A percentile compares a stretch with the other conserved stretches of the same genome.
These are phyloP conservation scores for Oreohelix idahoensis DNA, from an alignment of 1,140 invertebrate genomes.

Conservation along the genomic window DNA sequence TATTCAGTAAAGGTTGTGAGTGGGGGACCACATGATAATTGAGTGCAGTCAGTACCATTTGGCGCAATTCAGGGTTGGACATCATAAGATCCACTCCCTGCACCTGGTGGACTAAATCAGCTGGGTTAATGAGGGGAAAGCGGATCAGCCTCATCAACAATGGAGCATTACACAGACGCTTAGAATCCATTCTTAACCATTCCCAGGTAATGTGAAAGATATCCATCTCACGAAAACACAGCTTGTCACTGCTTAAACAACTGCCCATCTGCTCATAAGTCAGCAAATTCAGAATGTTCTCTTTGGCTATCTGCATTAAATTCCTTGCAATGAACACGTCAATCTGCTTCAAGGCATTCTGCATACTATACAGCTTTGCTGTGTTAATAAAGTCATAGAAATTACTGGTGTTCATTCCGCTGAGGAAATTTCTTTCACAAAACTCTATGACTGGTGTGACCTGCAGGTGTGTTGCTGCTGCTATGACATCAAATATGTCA, in stretches of 20 bases:
- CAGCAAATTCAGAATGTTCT: slow-evolving; percentile 67
- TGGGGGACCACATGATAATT: slow-evolving; percentile 74
- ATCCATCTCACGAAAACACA: slow-evolving; percentile 70
- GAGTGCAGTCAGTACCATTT: slow-evolving; percentile 72
- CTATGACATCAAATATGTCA: slow-evolving; percentile 73
- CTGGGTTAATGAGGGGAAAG: slow-evolving; percentile 70
- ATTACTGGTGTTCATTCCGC: slow-evolving; percentile 72
- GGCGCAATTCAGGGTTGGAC: slow-evolving; percentile 67
- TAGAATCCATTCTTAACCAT: slow-evolving; percentile 67
- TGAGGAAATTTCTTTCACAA: slow-evolving; percentile 72
- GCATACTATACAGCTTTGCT: slow-evolving; percentile 73
- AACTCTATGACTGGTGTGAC: slow-evolving; percentile 73
- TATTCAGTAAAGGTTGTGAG: slow-evolving; percentile 66
- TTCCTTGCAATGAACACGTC: slow-evolving; percentile 73
- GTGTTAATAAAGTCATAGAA: slow-evolving; percentile 74
- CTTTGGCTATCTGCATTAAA: slow-evolving; percentile 71
- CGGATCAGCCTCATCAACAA: slow-evolving; percentile 71
- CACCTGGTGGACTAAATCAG: slow-evolving; percentile 70
- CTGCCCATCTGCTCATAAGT: slow-evolving; percentile 72
- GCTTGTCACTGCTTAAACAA: slow-evolving; percentile 68
- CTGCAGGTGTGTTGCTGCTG: slow-evolving; percentile 72
- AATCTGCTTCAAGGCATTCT: slow-evolving; percentile 72
- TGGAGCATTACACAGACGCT: slow-evolving; percentile 62
- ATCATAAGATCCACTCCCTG: slow-evolving; percentile 72
- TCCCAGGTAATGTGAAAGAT: slow-evolving; percentile 72